These are phyloP conservation scores for Plusia festucae DNA, from an alignment of 2,888 invertebrate genomes.

Conservation along the genomic window DNA sequence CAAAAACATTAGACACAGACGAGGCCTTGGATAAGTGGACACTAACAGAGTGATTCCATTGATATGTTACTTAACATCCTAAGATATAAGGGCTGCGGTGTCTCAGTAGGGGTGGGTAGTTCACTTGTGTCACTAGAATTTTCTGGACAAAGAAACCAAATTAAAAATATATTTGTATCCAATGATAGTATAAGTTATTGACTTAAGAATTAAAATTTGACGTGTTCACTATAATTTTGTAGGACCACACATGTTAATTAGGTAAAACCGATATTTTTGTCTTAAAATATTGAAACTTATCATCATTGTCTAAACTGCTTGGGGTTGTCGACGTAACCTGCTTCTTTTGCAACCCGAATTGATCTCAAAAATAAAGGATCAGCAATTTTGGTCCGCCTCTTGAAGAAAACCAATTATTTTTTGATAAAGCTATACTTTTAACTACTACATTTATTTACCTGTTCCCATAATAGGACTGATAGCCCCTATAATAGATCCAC, in stretches of 20 bases:
- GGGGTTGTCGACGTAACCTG: neutral
- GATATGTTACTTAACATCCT: constrained; percentile 86
- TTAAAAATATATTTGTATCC: constrained; percentile 13
- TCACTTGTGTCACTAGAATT: constrained; percentile 70
- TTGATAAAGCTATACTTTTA: too few species aligned
- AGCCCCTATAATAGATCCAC: constrained; percentile 87
- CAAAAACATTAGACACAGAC: constrained; percentile 36
- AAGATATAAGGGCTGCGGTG: constrained; percentile 73
- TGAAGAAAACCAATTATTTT: neutral
- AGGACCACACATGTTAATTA: too few species aligned
- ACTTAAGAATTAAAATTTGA: too few species aligned
- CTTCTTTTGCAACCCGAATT: neutral
- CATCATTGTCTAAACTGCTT: neutral
- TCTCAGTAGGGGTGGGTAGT: constrained; percentile 65
- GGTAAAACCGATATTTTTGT: too few species aligned
- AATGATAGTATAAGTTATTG: too few species aligned
- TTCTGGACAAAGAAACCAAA: constrained; percentile 68
- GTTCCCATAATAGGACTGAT: constrained; percentile 88
- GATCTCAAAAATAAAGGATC: neutral
- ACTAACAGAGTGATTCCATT: constrained; percentile 80
- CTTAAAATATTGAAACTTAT: too few species aligned
- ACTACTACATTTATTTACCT: constrained; percentile 65
- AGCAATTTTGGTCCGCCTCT: neutral
- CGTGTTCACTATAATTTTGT: too few species aligned
- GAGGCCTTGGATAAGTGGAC: constrained; percentile 7